Percentiles rank a stretch among this genome's conserved stretches.
Conservation (phyloP, 2,797 vertebrate genomes). For the Gymnopithys bicolor region DNA sequence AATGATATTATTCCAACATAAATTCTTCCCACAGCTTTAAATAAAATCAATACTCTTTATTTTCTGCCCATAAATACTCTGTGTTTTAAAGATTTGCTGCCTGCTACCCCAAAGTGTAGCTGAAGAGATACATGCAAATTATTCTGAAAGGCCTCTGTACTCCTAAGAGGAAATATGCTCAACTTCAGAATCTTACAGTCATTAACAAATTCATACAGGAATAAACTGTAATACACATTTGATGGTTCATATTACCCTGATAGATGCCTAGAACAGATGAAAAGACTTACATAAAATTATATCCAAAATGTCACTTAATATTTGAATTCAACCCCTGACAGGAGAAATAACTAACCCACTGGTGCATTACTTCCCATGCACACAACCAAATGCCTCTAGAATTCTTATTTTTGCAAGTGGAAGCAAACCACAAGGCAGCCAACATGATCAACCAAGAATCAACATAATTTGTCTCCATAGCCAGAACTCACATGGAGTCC, state of each 20-base stretch:
- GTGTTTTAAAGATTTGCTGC: background rate
- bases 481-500: background rate
- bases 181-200: background rate
- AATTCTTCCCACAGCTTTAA: background rate
- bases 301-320: background rate
- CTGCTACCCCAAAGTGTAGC: background rate
- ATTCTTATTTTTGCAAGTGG: background rate
- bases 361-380: background rate
- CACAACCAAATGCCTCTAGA: rapidly evolving
- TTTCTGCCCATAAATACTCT: background rate
- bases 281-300: background rate
- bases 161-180: background rate
- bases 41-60: background rate
- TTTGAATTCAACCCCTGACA: background rate
- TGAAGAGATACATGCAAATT: background rate
- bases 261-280: background rate
- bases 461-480: background rate
- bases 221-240: background rate
- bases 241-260: background rate
- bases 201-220: background rate
- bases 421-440: background rate
- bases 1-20: background rate
- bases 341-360: background rate
- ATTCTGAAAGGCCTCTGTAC: background rate
- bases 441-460: background rate